Evolutionary conservation across 2,888 invertebrate species (phyloP), one percentile per base, ranked within the genome.

Genomic region (Chrysina gloriosa): DNA sequence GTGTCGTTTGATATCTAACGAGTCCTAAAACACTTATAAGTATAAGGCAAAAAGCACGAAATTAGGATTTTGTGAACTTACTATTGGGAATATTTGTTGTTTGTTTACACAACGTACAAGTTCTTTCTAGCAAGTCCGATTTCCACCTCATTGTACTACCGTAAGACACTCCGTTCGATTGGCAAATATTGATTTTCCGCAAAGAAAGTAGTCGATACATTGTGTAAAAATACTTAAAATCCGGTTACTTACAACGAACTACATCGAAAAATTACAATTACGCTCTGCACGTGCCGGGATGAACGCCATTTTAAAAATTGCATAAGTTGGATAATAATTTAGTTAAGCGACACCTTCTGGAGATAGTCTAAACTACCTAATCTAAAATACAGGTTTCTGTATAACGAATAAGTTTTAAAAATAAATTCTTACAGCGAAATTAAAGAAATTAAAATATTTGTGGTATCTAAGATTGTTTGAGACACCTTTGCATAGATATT

Each of bases 101-200:
- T 72, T 77, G 77, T 77, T 78, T 78, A 77, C 82, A 81, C 75
- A 79, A 76, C 45, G 74, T 68, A 72, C 80, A 80, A 69, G 76
- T 75, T 71, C 74, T 75, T 73, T 76, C 73, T 48, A 69, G 70
- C 66, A 74, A 54, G 58, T 25, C 47, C 31, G 58, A 45, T 21
- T 27, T 65, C 34, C 21, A 56, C 45, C 19, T 25, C 34, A 14
- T 61, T 36, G 39, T 27, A 4, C 39, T 65, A n/a, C 11, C 9
- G 71, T 69, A 63, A 66, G 80, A 77, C 77, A 79, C 70, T 21
- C 72, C 72, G 39, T 74, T 72, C 64, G 76, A 74, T 66, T 73
- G 74, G 36, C 74, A 74, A 1, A 79, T 72, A 74, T 73, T 69
- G 2, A 74, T 68, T 65, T 72, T 74, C 47, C 75, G 74, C 21